Conservation (phyloP, 23 tunicate species). For the Botrylloides violaceus region DNA sequence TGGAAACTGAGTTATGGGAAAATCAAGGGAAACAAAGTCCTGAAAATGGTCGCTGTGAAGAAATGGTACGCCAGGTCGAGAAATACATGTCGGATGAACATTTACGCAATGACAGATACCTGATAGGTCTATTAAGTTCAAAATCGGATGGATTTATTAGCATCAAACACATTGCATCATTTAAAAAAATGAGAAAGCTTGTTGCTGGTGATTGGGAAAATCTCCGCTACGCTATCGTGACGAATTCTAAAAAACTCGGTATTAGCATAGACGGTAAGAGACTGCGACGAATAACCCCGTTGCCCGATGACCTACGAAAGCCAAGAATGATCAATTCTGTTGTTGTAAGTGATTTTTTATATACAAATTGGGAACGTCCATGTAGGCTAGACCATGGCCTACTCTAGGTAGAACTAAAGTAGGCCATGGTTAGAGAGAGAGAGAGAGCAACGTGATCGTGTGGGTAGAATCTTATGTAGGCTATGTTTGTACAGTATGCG, state of each 20-base stretch:
- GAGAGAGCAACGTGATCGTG: no score
- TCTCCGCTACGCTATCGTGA: slow-evolving; percentile 93
- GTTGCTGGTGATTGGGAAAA: slow-evolving; percentile 82
- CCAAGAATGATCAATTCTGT: slow-evolving; percentile 86
- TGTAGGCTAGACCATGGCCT: no score
- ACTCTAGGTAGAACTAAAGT: no score
- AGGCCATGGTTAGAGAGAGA: no score
- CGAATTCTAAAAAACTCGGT: slow-evolving; percentile 41
- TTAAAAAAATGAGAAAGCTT: slow-evolving; percentile 74
- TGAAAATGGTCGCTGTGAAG: slow-evolving; percentile 8
- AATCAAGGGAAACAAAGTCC: slow-evolving; percentile 28
- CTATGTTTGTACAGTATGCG: no score
- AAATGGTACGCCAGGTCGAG: slow-evolving; percentile 70
- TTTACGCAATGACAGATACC: slow-evolving; percentile 38
- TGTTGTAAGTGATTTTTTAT: slow-evolving; percentile 76
- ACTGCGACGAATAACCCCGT: slow-evolving; percentile 34
- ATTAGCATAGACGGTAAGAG: slow-evolving; percentile 84
- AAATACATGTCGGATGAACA: slow-evolving; percentile 34
- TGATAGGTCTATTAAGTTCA: slow-evolving; percentile 38
- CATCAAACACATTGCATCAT: slow-evolving; percentile 29
- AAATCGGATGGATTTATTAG: slow-evolving; percentile 36
- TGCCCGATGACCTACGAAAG: slow-evolving; percentile 67
- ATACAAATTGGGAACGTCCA: no score
- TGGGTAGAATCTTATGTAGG: no score
- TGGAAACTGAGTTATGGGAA: slow-evolving; percentile 51